Evolutionary conservation across 2,113 vertebrate genomes (phyloP).

Genomic region (Ancistrus triradiatus): DNA sequence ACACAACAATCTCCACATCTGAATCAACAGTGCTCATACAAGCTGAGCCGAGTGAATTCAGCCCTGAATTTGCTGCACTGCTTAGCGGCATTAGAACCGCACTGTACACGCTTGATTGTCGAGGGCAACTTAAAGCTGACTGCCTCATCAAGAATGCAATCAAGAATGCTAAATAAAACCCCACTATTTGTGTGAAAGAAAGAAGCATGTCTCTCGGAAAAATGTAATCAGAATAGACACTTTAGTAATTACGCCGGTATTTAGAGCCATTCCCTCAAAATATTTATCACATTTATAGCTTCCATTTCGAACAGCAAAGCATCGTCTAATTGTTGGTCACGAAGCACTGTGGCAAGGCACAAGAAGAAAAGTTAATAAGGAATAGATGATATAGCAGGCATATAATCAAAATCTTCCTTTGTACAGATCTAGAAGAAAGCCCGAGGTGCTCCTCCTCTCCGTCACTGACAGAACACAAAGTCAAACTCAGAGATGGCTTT

Average conservation of each 20-base stretch:
- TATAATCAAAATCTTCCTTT: conserved; percentile 35
- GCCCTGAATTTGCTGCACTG: too few relatives aligned
- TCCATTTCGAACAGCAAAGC: conserved; percentile 30
- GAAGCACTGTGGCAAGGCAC: conserved; percentile 26
- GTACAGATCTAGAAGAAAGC: conserved; percentile 38
- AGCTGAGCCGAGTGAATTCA: too few relatives aligned
- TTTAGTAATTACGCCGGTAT: conserved; percentile 30
- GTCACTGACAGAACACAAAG: conserved; percentile 11
- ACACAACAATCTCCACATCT: too few relatives aligned
- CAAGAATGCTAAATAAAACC: conserved; percentile 23
- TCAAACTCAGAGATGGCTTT: not conserved
- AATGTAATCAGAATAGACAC: conserved; percentile 22
- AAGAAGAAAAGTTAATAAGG: conserved; percentile 33
- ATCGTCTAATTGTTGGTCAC: conserved; percentile 32
- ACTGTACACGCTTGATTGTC: conserved; percentile 29
- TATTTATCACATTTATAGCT: conserved; percentile 39
- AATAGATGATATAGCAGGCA: conserved; percentile 19
- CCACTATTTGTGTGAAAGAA: not conserved
- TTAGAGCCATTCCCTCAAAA: conserved; percentile 24
- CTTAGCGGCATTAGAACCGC: conserved; percentile 8
- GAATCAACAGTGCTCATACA: not conserved
- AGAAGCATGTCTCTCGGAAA: conserved; percentile 20
- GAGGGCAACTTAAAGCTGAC: conserved; percentile 13
- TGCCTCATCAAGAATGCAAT: conserved; percentile 34
- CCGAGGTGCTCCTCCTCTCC: conserved; percentile 27